Evolutionary conservation across 2,888 invertebrate genomes (phyloP), one percentile per base, ranked within the genome.

Genomic region (Acronicta aceris): DNA sequence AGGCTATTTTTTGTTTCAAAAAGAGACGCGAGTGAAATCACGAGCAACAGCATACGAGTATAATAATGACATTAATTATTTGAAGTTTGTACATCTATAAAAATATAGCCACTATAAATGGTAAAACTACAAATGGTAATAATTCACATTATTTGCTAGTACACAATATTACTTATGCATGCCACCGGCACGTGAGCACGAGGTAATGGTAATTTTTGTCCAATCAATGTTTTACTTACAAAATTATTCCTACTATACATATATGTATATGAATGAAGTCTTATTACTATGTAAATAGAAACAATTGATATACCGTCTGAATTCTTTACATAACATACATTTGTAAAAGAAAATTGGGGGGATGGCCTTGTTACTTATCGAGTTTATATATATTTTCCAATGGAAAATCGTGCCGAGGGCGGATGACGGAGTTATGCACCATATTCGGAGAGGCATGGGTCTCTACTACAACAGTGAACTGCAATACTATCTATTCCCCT

Each of bases 81-180:
- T n/a, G n/a, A n/a, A n/a, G n/a, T n/a, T n/a, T n/a, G n/a, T n/a
- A n/a, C n/a, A n/a, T n/a, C n/a, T n/a, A n/a, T n/a, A n/a, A n/a
- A 57, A 45, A 17, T 46, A 66, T 61, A 46, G 61, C 51, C 47
- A 65, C 17, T 5, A 8, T 21, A 21, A 21, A 21, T 21, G 21
- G 21, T 21, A 21, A 21, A 21, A 21, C 21, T 21, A 47, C 66
- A 58, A 75, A 59, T 55, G 52, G 43, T 49, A 38, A 49, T 50
- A 55, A 65, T 47, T 52, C 8, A 55, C 42, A 50, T 46, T 53
- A 52, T 71, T 56, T 43, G 40, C 55, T 25, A 48, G 46, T 43
- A 60, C 40, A 54, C 45, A 10, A 54, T 42, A 63, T 71, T 66
- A 76, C 58, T 76, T 76, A 66, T 59, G 30, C 52, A 65, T 61